Evolutionary conservation across 2,797 vertebrate species (phyloP).

Genomic region (Kryptopterus vitreolus): DNA sequence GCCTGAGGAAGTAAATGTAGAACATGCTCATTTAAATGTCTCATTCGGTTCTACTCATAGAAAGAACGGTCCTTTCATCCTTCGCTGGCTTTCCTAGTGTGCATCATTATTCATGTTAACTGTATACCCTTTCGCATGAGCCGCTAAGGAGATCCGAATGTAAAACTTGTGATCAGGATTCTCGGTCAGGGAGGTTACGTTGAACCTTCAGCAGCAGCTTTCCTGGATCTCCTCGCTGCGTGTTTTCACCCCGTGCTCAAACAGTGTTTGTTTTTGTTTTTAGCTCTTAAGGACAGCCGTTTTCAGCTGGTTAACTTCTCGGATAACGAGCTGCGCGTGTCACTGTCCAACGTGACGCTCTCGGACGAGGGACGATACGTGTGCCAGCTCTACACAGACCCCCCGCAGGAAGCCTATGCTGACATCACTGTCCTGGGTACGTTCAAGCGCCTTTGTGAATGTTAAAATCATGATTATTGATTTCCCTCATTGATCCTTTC

Average conservation of each 20-base stretch:
- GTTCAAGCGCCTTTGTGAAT: slow-evolving; percentile 36
- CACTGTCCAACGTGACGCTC: slow-evolving; percentile 83
- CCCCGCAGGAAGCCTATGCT: slow-evolving; percentile 83
- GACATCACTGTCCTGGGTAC: slow-evolving; percentile 84
- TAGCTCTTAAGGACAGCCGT: slow-evolving; percentile 86
- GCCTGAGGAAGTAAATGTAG: slow-evolving; percentile 7
- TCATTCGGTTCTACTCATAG: slow-evolving; percentile 33
- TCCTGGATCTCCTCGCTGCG: not conserved
- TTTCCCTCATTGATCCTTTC: slow-evolving; percentile 53
- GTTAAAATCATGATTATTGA: slow-evolving; percentile 52
- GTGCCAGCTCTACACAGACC: slow-evolving; percentile 87
- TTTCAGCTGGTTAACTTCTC: slow-evolving; percentile 91
- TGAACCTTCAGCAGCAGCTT: not conserved
- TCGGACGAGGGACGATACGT: slow-evolving; percentile 84
- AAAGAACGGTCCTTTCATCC: slow-evolving; percentile 45
- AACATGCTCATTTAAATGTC: slow-evolving; percentile 20
- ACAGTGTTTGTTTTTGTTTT: slow-evolving; percentile 25
- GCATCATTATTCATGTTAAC: slow-evolving; percentile 43
- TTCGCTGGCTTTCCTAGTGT: not conserved
- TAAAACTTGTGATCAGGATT: slow-evolving; percentile 41
- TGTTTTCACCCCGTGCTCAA: not conserved
- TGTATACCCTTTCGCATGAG: slow-evolving; percentile 33
- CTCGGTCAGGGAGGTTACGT: slow-evolving; percentile 38
- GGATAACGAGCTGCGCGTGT: slow-evolving; percentile 84
- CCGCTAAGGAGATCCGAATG: slow-evolving; percentile 27